Evolutionary conservation across 2,888 invertebrate species (phyloP).

Genomic region (Germaria angustata): DNA sequence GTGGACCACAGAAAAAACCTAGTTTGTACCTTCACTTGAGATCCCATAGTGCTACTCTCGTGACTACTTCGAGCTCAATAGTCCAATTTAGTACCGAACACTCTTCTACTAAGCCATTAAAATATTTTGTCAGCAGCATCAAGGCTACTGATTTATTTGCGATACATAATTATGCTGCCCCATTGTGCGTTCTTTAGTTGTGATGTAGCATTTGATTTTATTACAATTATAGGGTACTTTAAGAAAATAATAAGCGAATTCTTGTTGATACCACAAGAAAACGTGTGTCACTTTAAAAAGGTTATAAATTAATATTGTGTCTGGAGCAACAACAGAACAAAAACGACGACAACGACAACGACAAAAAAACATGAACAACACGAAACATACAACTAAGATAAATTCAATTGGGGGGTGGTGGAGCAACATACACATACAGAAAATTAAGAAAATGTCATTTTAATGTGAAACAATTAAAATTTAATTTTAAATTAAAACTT

Average conservation of each 20-base stretch:
- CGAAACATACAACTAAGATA: not conserved
- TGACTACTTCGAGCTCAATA: too few relatives aligned
- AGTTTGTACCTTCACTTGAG: too few relatives aligned
- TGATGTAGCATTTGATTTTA: too few relatives aligned
- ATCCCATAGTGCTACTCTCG: too few relatives aligned
- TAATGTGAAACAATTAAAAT: conserved; percentile 65
- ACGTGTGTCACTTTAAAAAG: conserved; percentile 66
- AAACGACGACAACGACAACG: conserved; percentile 5
- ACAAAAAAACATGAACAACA: not conserved
- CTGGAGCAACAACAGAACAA: conserved; percentile 27
- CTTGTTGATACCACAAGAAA: conserved; percentile 62
- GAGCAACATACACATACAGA: not conserved
- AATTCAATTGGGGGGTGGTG: not conserved
- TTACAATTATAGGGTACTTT: conserved; percentile 1
- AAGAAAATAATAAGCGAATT: conserved; percentile 35
- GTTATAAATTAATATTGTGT: conserved; percentile 65
- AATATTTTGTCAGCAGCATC: too few relatives aligned
- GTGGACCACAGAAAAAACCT: too few relatives aligned
- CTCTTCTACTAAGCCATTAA: too few relatives aligned
- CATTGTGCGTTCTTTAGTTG: too few relatives aligned
- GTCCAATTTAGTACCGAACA: too few relatives aligned
- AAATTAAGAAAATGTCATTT: conserved; percentile 45
- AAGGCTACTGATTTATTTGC: too few relatives aligned
- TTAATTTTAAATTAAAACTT: conserved; percentile 14
- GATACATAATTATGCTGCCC: too few relatives aligned